These are phyloP conservation scores for Actenoides hombroni DNA, from an alignment of 2,113 vertebrate species.

Conservation along the genomic window DNA sequence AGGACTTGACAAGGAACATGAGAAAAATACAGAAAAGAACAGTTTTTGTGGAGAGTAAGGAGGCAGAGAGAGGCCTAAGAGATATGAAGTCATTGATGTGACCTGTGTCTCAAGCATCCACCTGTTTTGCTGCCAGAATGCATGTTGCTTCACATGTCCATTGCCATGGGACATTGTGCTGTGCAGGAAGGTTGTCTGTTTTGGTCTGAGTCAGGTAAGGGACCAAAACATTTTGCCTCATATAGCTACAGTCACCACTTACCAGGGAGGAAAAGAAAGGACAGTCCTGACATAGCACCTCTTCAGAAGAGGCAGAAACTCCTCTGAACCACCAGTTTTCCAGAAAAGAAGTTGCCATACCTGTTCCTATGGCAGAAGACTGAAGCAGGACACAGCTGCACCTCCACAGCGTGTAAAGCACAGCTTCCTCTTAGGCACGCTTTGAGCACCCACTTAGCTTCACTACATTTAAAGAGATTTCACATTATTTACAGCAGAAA, in stretches of 20 bases:
- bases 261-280: neutral
- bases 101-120: neutral
- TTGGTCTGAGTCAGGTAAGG: neutral
- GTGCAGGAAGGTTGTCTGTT: neutral
- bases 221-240: neutral
- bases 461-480: neutral
- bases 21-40: neutral
- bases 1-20: neutral
- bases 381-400: neutral
- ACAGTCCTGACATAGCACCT: neutral
- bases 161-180: neutral
- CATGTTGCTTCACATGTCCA: rapidly evolving
- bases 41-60: neutral
- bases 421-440: neutral
- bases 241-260: neutral
- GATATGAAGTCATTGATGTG: neutral
- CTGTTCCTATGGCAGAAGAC: neutral
- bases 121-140: neutral
- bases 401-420: neutral
- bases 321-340: neutral
- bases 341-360: neutral
- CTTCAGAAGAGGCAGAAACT: neutral
- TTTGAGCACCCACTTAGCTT: neutral
- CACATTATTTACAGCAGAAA: neutral
- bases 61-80: neutral